These are phyloP conservation scores for Sinonovacula constricta DNA, from an alignment of 1,140 invertebrate genomes.

Conservation along the genomic window DNA sequence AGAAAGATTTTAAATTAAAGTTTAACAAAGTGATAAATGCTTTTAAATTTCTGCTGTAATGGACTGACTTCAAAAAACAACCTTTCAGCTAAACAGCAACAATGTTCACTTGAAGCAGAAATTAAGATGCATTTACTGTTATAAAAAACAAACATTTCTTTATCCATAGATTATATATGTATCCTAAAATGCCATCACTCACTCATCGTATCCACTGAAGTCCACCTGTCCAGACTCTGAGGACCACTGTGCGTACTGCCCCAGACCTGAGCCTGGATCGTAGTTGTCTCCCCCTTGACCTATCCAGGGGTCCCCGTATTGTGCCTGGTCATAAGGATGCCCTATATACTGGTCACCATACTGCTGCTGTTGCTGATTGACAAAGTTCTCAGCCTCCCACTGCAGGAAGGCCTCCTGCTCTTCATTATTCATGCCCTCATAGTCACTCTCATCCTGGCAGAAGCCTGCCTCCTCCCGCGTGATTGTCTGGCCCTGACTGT, in stretches of 20 bases:
- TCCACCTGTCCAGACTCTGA: slow-evolving; percentile 28
- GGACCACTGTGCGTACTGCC: slow-evolving; percentile 44
- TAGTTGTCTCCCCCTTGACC: slow-evolving; percentile 21
- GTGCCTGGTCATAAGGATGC: too few relatives aligned
- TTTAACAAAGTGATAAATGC: too few relatives aligned
- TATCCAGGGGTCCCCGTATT: slow-evolving; percentile 4
- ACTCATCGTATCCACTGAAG: background rate
- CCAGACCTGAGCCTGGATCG: slow-evolving; percentile 13
- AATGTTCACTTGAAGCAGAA: too few relatives aligned
- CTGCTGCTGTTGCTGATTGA: slow-evolving; percentile 9
- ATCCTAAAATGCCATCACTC: too few relatives aligned
- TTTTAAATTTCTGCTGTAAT: too few relatives aligned
- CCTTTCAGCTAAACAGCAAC: too few relatives aligned
- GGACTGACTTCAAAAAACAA: too few relatives aligned
- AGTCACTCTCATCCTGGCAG: slow-evolving; percentile 31
- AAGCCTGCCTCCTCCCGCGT: slow-evolving; percentile 61
- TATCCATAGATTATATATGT: background rate
- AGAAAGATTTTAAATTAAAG: too few relatives aligned
- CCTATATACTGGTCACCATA: background rate
- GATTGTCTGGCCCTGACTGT: slow-evolving; percentile 57
- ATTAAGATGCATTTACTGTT: background rate
- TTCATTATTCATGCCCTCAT: slow-evolving; percentile 36
- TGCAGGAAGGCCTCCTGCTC: slow-evolving; percentile 53
- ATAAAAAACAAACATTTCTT: background rate
- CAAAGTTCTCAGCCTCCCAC: slow-evolving; percentile 53